phyloP scores from a whole-genome alignment of 2,888 invertebrate species.

The Dicyrtomina minuta region DNA sequence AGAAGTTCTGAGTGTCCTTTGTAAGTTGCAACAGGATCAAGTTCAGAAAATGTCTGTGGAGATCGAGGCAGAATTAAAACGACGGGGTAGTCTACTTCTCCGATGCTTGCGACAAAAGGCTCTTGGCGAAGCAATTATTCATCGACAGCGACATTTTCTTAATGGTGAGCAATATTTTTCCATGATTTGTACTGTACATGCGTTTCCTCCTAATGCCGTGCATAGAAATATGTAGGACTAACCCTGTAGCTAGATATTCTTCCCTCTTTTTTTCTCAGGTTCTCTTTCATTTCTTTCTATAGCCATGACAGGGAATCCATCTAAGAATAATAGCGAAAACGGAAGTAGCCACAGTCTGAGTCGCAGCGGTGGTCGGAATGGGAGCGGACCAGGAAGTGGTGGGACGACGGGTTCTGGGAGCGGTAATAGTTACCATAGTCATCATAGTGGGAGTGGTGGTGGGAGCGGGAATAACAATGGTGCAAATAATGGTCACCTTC shows the following conservation, averaged over 20 bases:
- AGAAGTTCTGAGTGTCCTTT: conserved; percentile 82
- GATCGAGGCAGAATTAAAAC: conserved; percentile 80
- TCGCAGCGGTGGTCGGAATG: no score
- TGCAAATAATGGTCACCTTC: no score
- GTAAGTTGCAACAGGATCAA: conserved; percentile 89
- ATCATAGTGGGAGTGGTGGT: conserved; percentile 12
- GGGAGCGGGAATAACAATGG: no score
- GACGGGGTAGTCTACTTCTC: conserved; percentile 79
- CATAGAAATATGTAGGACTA: neutral
- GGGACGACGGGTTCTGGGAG: no score
- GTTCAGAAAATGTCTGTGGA: conserved; percentile 81
- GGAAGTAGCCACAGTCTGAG: neutral
- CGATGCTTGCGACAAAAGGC: conserved; percentile 80
- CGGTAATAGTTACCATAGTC: no score
- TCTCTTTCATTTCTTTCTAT: neutral
- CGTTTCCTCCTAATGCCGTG: neutral
- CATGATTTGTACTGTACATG: no score
- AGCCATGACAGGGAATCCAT: conserved; percentile 30
- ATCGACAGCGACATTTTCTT: conserved; percentile 78
- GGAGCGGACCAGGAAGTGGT: no score
- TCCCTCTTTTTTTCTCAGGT: no score
- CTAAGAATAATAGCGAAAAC: no score
- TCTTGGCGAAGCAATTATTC: conserved; percentile 88
- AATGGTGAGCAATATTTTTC: conserved; percentile 65
- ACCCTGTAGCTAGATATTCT: neutral